Percentiles rank a stretch among this genome's conserved stretches.
Conservation (phyloP, 2,888 invertebrate genomes). For the Synanthedon myopaeformis region DNA sequence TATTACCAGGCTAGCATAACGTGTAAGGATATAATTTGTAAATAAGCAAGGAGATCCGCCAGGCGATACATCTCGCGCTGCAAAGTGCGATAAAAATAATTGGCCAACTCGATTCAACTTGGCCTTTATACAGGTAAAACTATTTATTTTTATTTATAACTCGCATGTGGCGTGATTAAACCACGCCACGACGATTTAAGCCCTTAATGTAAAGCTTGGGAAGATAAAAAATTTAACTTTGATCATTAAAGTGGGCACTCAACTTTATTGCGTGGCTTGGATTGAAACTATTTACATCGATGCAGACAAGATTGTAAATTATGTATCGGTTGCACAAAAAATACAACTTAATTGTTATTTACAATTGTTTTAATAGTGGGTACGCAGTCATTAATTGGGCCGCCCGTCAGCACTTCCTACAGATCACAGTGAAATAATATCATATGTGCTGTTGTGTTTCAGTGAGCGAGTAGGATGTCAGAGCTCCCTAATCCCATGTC, state of each 20-base stretch:
- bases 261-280: conserved; percentile 9
- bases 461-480: conserved; percentile 1
- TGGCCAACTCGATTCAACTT: conserved; percentile 15
- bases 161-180: conserved; percentile 21
- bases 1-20: conserved; percentile 44
- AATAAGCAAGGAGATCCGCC: conserved; percentile 7
- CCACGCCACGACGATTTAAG: conserved; percentile 12
- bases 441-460: background rate
- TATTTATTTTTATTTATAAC: conserved; percentile 30
- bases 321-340: no score
- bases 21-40: conserved; percentile 14
- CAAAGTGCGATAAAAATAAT: conserved; percentile 30
- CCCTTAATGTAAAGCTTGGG: background rate
- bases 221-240: conserved; percentile 14
- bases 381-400: no score
- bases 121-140: conserved; percentile 27
- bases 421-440: no score
- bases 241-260: conserved; percentile 18
- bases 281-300: background rate
- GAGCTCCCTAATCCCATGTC: no score
- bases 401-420: no score
- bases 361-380: no score
- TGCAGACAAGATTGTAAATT: no score
- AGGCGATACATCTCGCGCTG: conserved; percentile 9
- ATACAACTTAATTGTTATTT: no score